Evolutionary conservation across 2,888 invertebrate species (phyloP), one percentile per base, ranked within the genome.

Genomic region (Cosmopolites sordidus): DNA sequence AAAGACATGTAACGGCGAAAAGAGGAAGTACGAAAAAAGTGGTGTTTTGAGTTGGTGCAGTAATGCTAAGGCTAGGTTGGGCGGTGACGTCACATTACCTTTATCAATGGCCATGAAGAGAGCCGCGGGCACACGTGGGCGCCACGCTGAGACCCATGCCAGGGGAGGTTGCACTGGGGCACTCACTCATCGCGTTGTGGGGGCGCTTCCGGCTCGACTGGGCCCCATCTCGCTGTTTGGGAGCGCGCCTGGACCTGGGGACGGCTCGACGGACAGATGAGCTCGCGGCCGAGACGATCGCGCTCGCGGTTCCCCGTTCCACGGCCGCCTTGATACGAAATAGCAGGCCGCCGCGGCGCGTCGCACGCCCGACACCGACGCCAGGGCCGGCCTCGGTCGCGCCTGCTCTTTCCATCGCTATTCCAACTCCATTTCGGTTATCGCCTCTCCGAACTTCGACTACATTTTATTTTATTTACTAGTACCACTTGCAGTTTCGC

Each of bases 71-170:
- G 44, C 51, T 56, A 48, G 55, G 44, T 47, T 56, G 51, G 51
- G 51, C 51, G 51, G 56, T 51, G 56, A 51, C 51, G 56, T 56
- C 51, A 56, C 56, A 44, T 63, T 71, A 70, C 73, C 72, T 73
- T 73, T 72, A 71, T 73, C 73, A 73, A 72, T 73, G 73, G 72
- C 73, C 73, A 73, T 73, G 71, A 68, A 73, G 69, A 69, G 69
- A 69, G 69, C 66, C 65, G 67, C 63, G 48, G 58, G 69, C 70
- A 72, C 72, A 70, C 68, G 71, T 72, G 72, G 71, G 70, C 67
- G 67, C 66, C 66, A 67, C 67, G 65, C 66, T 65, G 63, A 60
- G 59, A 60, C 60, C 62, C 63, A 64, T 64, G 60, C 58, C 61
- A 59, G 54, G 56, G 46, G 59, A 51, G 51, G 38, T 41, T 48